These are phyloP conservation scores for Passerina amoena DNA, from an alignment of 2,113 vertebrate genomes.

Conservation along the genomic window DNA sequence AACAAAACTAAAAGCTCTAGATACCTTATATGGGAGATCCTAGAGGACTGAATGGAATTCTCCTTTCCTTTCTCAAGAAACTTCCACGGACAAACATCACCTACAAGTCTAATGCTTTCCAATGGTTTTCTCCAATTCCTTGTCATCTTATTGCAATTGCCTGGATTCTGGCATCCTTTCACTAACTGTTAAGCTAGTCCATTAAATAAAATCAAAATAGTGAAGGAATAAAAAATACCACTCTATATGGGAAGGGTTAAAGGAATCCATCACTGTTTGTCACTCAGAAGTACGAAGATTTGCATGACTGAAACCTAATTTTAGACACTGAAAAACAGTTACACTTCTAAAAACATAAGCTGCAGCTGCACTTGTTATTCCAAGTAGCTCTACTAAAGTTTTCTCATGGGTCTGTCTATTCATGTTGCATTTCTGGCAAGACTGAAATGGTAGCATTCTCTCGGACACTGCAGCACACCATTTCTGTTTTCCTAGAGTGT, in stretches of 20 bases:
- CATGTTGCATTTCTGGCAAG: neutral
- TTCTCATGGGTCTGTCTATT: conserved; percentile 2
- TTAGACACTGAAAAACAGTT: conserved; percentile 8
- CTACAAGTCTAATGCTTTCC: neutral
- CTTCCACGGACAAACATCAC: accelerated
- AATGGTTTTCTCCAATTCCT: neutral
- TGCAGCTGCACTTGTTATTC: conserved; percentile 37
- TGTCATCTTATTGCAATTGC: neutral
- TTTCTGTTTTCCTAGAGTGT: neutral
- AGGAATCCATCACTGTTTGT: neutral
- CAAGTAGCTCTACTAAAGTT: neutral
- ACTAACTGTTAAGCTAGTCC: neutral
- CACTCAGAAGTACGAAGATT: neutral
- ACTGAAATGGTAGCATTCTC: neutral
- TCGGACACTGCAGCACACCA: neutral
- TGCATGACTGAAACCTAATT: conserved; percentile 1
- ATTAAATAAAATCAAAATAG: neutral
- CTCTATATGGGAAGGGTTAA: neutral
- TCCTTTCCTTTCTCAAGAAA: neutral
- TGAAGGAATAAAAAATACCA: neutral
- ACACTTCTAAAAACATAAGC: neutral
- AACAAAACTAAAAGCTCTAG: neutral
- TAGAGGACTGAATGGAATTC: neutral
- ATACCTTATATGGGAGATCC: neutral
- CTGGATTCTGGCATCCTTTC: neutral